A percentile compares a stretch with the other conserved stretches of the same genome.
Conservation (phyloP, 2,113 vertebrate genomes). For the Centropristis striata region DNA sequence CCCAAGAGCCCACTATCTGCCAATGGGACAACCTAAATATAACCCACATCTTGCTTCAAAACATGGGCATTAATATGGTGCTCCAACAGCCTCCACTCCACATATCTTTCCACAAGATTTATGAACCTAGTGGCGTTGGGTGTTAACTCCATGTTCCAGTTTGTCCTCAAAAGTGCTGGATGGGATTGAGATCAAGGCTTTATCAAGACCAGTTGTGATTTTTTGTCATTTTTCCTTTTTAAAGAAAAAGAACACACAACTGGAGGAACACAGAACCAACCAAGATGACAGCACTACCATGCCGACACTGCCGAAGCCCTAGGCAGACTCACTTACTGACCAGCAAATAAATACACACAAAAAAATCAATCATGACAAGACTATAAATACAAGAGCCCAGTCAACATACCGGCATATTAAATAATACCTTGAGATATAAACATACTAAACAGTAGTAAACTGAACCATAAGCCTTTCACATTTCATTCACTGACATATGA, state of each 20-base stretch:
- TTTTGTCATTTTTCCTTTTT: background rate
- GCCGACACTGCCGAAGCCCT: background rate
- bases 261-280: background rate
- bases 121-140: background rate
- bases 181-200: background rate
- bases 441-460: background rate
- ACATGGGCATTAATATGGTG: background rate
- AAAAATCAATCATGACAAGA: background rate
- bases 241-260: background rate
- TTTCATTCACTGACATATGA: background rate
- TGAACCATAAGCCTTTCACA: background rate
- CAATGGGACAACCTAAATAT: background rate
- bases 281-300: background rate
- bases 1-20: too few relatives aligned
- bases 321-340: background rate
- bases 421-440: background rate
- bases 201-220: background rate
- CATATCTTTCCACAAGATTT: slow-evolving; percentile 1
- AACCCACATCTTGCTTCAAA: background rate
- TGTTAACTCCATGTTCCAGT: background rate
- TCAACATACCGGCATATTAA: background rate
- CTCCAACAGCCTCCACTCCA: background rate
- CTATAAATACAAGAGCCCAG: background rate
- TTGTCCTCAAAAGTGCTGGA: background rate
- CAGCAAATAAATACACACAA: background rate